Percentiles rank a stretch among this genome's conserved stretches.
These are phyloP conservation scores for Ptychoptera contaminata DNA, from an alignment of 2,888 invertebrate genomes.

Conservation along the genomic window DNA sequence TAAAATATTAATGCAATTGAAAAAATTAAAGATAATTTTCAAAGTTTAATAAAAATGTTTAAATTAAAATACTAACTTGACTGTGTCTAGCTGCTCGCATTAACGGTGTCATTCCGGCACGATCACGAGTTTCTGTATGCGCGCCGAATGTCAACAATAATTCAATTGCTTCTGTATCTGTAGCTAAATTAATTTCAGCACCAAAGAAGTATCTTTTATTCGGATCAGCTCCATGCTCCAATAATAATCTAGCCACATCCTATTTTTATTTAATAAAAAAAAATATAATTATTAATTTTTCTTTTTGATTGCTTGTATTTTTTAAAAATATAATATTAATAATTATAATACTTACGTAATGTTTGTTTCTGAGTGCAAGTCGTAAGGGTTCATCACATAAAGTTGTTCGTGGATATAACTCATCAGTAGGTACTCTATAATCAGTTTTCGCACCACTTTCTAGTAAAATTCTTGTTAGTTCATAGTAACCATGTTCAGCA, in stretches of 20 bases:
- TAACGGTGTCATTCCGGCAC: slow-evolving; percentile 74
- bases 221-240: slow-evolving; percentile 76
- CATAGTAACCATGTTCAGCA: slow-evolving; percentile 67
- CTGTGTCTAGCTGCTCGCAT: slow-evolving; percentile 79
- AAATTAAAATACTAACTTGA: slow-evolving; percentile 35
- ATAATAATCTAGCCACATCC: slow-evolving; percentile 51
- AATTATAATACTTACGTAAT: slow-evolving; percentile 36
- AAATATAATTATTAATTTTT: background rate
- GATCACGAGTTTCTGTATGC: slow-evolving; percentile 70
- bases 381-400: slow-evolving; percentile 78
- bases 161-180: slow-evolving; percentile 66
- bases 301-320: background rate
- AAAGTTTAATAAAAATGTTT: background rate
- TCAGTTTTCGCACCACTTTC: slow-evolving; percentile 67
- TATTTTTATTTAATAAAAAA: too few species aligned
- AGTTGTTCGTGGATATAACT: slow-evolving; percentile 53
- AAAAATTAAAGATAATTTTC: background rate
- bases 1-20: slow-evolving; percentile 22
- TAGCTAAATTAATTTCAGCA: slow-evolving; percentile 76
- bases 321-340: background rate
- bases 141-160: slow-evolving; percentile 73
- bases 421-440: slow-evolving; percentile 56
- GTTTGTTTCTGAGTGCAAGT: slow-evolving; percentile 73
- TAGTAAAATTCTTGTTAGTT: slow-evolving; percentile 54
- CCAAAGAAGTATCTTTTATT: slow-evolving; percentile 88